Evolutionary conservation across 2,797 vertebrate species (phyloP), one percentile per base, ranked within the genome.

Genomic region (Muraenolepis orangiensis): DNA sequence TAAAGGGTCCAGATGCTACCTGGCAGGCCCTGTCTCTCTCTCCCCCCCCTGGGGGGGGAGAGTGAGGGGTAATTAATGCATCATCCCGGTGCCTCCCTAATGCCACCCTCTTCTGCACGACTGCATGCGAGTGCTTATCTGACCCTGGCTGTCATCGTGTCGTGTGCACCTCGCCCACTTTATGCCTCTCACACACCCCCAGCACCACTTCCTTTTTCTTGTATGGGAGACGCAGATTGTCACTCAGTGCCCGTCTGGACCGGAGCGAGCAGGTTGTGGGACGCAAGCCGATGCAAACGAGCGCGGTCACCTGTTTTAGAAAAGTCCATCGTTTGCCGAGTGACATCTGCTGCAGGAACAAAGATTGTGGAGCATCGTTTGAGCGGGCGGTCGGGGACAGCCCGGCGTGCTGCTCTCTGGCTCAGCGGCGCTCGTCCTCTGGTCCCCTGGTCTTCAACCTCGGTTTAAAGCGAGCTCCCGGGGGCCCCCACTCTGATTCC

Each of bases 1-100:
- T 90, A 92, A 90, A 91, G 83, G 81, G 83, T 78, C 84, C 87
- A 90, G 89, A 91, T 90, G 90, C 84, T 84, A 84, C 87, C 82
- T 86, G 87, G 86, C n/a, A n/a, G 85, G 57, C 18, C 23, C 51
- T 86, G 87, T 83, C n/a, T n/a, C n/a, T n/a, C n/a, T 72, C 78
- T 74, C 82, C 74, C 81, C 40, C 80, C 77, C 76, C 74, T 83
- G 82, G 85, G 79, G 42, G 16, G 16, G 42, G 51, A 57, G 51
- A 8, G 51, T 7, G 1, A n/a, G 51, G 20, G 84, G 85, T 83
- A 84, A 92, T 92, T 91, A 92, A 80, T 84, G 81, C 83, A 26
- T 78, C 83, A 26, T 78, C 73, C 76, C 78, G 79, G 81, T 82
- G 86, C 86, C 84, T 70, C 81, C 82, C 90, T 91, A 93, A 91